These are phyloP conservation scores for Hippopotamus amphibius DNA, from an alignment of 2,113 vertebrate species.

Conservation along the genomic window DNA sequence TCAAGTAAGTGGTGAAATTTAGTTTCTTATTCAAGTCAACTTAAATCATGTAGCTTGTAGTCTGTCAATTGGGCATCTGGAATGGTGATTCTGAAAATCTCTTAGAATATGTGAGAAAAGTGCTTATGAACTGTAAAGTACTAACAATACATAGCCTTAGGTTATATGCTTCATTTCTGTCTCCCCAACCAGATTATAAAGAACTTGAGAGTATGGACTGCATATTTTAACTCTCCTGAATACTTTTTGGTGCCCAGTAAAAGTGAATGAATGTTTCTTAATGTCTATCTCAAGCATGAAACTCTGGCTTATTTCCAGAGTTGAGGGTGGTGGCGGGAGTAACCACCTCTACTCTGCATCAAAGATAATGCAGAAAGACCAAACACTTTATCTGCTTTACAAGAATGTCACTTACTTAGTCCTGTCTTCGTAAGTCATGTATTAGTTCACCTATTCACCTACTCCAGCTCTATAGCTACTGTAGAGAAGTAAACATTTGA, in stretches of 20 bases:
- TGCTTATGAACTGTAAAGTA: background rate
- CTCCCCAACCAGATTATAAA: background rate
- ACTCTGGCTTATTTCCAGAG: background rate
- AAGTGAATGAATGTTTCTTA: background rate
- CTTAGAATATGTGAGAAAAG: background rate
- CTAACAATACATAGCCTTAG: background rate
- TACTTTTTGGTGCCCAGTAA: background rate
- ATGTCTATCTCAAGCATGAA: background rate
- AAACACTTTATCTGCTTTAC: background rate
- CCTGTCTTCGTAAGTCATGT: background rate
- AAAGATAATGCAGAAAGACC: background rate
- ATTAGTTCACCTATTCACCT: background rate
- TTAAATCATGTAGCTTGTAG: background rate
- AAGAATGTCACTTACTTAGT: background rate
- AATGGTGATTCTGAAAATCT: background rate
- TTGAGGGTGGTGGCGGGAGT: background rate
- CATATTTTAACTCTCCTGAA: background rate
- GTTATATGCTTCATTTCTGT: slow-evolving; percentile 19
- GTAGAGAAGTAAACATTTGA: background rate
- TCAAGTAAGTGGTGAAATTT: background rate
- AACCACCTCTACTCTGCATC: background rate
- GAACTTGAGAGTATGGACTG: background rate
- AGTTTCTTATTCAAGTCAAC: background rate
- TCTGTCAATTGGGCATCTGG: background rate
- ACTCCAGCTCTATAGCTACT: background rate